Percentiles rank a stretch among this genome's conserved stretches.
Conservation (phyloP, 2,113 vertebrate species). For the Thunnus thynnus region DNA sequence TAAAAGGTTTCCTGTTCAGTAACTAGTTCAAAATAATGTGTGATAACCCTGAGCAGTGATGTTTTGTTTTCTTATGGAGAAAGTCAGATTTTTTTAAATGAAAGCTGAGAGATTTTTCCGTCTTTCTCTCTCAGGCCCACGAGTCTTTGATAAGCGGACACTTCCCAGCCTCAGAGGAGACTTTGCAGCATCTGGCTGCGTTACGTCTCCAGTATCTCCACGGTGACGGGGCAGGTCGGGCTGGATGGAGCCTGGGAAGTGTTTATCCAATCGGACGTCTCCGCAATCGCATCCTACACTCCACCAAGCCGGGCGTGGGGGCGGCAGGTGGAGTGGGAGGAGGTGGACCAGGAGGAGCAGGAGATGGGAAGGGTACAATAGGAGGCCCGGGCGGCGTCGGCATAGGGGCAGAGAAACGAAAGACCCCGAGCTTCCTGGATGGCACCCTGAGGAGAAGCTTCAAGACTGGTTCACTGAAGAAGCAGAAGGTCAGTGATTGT, state of each 20-base stretch:
- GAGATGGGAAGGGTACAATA: conserved; percentile 64
- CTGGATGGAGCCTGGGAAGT: conserved; percentile 89
- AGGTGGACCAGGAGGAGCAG: conserved; percentile 80
- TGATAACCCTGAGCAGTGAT: too few species aligned
- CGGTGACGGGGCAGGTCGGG: conserved; percentile 88
- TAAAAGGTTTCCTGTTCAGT: too few species aligned
- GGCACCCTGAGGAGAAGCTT: conserved; percentile 92
- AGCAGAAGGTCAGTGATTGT: conserved; percentile 87
- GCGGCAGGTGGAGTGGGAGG: conserved; percentile 61
- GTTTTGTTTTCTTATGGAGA: too few species aligned
- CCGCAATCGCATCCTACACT: conserved; percentile 91
- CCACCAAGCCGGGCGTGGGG: conserved; percentile 87
- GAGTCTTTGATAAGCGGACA: conserved; percentile 94
- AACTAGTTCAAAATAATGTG: too few species aligned
- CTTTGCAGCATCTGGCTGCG: conserved; percentile 91
- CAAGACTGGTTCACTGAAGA: conserved; percentile 92
- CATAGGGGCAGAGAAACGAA: conserved; percentile 85
- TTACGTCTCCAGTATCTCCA: conserved; percentile 93
- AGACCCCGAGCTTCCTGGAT: conserved; percentile 91
- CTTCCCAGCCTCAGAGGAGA: conserved; percentile 93
- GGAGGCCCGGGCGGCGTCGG: conserved; percentile 62
- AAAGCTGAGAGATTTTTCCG: background rate
- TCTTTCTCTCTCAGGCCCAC: conserved; percentile 85
- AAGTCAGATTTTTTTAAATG: too few species aligned
- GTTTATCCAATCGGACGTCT: conserved; percentile 92